Conservation (phyloP, 2,113 vertebrate species). For the Gallinago undulata region DNA sequence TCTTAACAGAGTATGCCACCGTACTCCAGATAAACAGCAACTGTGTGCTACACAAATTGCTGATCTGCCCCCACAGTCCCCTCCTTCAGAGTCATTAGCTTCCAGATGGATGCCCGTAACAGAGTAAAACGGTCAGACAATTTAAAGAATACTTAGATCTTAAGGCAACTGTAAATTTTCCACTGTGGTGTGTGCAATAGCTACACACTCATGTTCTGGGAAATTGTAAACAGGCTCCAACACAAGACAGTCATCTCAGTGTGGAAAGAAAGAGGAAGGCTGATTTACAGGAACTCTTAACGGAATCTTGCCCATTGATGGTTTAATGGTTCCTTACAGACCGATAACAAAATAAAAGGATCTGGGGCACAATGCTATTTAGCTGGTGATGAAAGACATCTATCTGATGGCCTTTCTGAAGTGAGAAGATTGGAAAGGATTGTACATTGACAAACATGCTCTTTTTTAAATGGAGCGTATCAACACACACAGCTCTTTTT, state of each 20-base stretch:
- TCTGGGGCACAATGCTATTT: neutral
- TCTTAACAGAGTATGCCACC: neutral
- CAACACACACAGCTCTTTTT: rapidly evolving
- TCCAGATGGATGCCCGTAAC: neutral
- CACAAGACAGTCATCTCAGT: neutral
- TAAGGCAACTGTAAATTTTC: neutral
- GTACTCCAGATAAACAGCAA: neutral
- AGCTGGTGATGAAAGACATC: neutral
- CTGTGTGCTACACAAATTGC: neutral
- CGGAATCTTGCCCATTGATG: neutral
- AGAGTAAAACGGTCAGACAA: neutral
- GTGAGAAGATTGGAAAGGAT: neutral
- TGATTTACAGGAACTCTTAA: neutral
- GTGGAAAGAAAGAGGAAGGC: neutral
- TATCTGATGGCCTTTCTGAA: neutral
- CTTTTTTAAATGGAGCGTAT: rapidly evolving
- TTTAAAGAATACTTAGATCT: neutral
- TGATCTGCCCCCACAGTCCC: no score
- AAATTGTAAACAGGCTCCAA: neutral
- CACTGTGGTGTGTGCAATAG: neutral
- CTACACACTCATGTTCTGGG: neutral
- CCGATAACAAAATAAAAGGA: neutral
- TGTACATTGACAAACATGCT: neutral
- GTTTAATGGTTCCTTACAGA: neutral
- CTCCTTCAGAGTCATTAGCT: neutral